Base-by-base conservation (phyloP, 2,888 invertebrate genomes). In the Biston betularia region DNA sequence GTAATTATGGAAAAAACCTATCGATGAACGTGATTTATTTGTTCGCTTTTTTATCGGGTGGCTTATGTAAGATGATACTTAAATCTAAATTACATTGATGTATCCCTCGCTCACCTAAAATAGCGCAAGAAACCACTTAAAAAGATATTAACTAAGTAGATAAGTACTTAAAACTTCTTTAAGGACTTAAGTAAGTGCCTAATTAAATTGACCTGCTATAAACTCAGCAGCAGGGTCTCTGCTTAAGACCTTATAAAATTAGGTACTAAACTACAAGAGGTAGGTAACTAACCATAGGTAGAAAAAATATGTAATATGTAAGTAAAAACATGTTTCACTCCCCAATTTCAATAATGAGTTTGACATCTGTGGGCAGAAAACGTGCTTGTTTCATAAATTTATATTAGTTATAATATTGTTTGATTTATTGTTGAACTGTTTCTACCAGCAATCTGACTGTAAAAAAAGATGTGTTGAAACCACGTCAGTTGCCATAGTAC, bases 1-100 rank as follows among this genome's bases (percentile, higher is more conserved):
- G 71, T 80, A 75, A 81, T 83, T 78, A 79, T 71, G 68, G 69
- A 60, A 69, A 74, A 72, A 68, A 68, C 54, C 65, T 59, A 69
- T 72, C 71, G 63, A 67, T 53, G 40, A 24, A 38, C 48, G 54
- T 58, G 59, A 69, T 69, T 69, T 62, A 65, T 69, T 50, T 46
- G 48, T 15, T 56, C 48, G 48, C 38, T 15, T 60, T 55, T 63
- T 56, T 61, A 45, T 42, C 46, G 45, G 50, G 44, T 24, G 50
- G 50, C 33, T 52, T 53, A 54, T 52, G 35, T 40, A 14, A 33
- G 63, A 55, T n/a, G 33, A 34, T 54, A 11, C 48, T 64, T 53
- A 8, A 60, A 52, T 6, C 45, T 46, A 38, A 58, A 58, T 58
- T 53, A 61, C 44, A 38, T n/a, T 49, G 49, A 24, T 10, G 38